Evolutionary conservation across 2,797 vertebrate genomes (phyloP).

Genomic region (Mus spretus): DNA sequence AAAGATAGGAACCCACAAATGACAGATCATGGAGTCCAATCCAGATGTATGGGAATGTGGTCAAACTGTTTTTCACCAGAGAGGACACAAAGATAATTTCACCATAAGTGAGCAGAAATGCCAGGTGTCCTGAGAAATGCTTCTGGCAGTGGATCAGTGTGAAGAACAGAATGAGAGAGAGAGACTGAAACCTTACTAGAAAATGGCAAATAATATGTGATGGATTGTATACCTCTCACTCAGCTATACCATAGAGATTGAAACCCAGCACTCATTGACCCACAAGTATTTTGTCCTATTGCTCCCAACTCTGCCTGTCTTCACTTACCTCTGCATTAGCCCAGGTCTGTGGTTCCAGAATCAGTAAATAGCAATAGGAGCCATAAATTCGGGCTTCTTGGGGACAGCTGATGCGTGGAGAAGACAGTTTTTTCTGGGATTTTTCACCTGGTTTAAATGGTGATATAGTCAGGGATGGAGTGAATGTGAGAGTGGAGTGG

Average conservation of each 20-base stretch:
- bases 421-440: fast-evolving
- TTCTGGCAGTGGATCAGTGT: slow-evolving; percentile 63
- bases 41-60: background rate
- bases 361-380: slow-evolving; percentile 48
- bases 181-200: background rate
- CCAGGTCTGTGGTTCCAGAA: slow-evolving; percentile 23
- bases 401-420: background rate
- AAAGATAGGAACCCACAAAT: background rate
- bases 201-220: fast-evolving
- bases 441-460: background rate
- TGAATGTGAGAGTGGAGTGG: background rate
- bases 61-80: background rate
- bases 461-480: background rate
- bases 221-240: background rate
- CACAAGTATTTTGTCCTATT: background rate
- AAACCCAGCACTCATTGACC: background rate
- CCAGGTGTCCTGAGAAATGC: background rate
- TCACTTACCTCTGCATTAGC: slow-evolving; percentile 1
- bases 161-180: background rate
- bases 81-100: slow-evolving; percentile 34
- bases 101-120: slow-evolving; percentile 12
- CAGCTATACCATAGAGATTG: background rate
- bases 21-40: slow-evolving; percentile 62
- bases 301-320: fast-evolving
- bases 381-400: background rate